A percentile compares a stretch with the other conserved stretches of the same genome.
phyloP scores from a whole-genome alignment of 1,140 invertebrate species.

The Ericerus pela region DNA sequence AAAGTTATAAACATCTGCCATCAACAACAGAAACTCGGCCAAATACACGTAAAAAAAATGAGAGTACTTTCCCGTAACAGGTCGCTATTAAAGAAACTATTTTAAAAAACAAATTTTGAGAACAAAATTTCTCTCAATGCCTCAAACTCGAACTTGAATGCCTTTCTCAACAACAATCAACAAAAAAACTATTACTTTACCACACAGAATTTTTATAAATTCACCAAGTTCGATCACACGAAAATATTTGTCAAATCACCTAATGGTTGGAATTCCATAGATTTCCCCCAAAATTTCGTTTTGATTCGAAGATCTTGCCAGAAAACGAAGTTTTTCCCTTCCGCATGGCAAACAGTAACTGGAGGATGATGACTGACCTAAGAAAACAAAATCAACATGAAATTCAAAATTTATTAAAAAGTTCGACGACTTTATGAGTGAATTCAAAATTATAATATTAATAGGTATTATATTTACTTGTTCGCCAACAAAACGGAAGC shows the following conservation, averaged over 20 bases:
- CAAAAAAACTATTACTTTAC: too few relatives aligned
- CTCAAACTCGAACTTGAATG: too few relatives aligned
- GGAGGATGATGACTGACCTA: conserved; percentile 79
- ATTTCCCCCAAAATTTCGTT: conserved; percentile 83
- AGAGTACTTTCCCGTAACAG: neutral
- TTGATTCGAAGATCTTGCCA: conserved; percentile 70
- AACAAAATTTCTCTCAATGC: too few relatives aligned
- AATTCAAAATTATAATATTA: neutral
- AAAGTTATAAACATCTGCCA: neutral
- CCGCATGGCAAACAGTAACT: conserved; percentile 63
- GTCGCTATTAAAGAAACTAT: neutral
- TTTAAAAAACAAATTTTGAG: too few relatives aligned
- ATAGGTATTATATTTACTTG: conserved; percentile 28
- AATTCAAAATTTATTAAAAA: neutral
- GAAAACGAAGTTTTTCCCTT: conserved; percentile 56
- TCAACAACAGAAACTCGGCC: neutral
- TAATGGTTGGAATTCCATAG: conserved; percentile 73
- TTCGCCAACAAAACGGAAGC: conserved; percentile 57
- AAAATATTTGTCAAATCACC: conserved; percentile 31
- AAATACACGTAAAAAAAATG: neutral
- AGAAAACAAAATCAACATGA: conserved; percentile 11
- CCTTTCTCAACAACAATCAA: too few relatives aligned
- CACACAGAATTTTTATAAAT: too few relatives aligned
- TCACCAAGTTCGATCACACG: too few relatives aligned
- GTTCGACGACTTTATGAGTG: neutral